Percentiles rank a stretch among this genome's conserved stretches.
These are phyloP conservation scores for Microtus pennsylvanicus DNA, from an alignment of 2,113 vertebrate genomes.

Conservation along the genomic window DNA sequence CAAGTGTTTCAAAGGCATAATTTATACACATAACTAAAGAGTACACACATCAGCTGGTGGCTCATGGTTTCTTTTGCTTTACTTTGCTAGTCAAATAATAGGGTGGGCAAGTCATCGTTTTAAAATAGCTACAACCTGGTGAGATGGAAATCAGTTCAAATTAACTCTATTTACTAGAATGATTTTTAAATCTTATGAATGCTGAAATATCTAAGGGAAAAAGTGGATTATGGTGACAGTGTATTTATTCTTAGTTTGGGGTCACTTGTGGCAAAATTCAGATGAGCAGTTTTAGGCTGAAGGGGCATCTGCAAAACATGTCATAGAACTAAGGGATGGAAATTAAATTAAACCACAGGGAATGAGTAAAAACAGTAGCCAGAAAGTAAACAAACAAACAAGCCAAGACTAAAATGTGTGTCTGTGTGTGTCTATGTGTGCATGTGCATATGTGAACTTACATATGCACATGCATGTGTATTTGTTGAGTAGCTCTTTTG, in stretches of 20 bases:
- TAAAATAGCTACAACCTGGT: constrained; percentile 51
- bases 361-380: constrained; percentile 6
- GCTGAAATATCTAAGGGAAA: constrained; percentile 46
- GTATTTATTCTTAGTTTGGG: constrained; percentile 40
- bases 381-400: neutral
- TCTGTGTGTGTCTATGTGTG: neutral
- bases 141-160: constrained; percentile 62
- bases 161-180: constrained; percentile 56
- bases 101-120: constrained; percentile 54
- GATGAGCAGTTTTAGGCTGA: constrained; percentile 42
- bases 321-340: constrained; percentile 4
- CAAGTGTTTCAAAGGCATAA: constrained; percentile 69
- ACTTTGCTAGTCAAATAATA: constrained; percentile 53
- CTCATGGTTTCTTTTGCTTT: neutral
- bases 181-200: constrained; percentile 54
- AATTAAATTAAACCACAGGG: neutral
- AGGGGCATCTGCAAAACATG: neutral
- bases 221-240: constrained; percentile 48
- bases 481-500: neutral
- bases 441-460: neutral
- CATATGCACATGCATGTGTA: neutral
- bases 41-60: constrained; percentile 35
- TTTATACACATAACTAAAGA: constrained; percentile 59
- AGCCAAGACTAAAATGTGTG: neutral
- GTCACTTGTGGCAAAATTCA: constrained; percentile 55